phyloP scores from a whole-genome alignment of 2,113 vertebrate genomes.

The Cichladusa arquata region DNA sequence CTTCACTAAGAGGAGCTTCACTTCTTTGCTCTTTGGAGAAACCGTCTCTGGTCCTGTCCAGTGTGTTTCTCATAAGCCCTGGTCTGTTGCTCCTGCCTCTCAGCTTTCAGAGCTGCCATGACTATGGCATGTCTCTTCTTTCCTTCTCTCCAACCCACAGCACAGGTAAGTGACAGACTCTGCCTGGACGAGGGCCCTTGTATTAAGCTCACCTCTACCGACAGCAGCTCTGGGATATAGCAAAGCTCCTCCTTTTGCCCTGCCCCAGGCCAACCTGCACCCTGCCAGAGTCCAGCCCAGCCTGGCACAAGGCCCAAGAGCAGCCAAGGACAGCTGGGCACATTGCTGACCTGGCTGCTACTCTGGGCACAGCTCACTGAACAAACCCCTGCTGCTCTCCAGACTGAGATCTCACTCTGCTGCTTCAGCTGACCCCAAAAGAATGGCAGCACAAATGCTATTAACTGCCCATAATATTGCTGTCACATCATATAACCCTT shows the following conservation, averaged over 20 bases:
- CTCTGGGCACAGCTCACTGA: not conserved
- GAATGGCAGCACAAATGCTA: not conserved
- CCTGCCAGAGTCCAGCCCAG: constrained; percentile 1
- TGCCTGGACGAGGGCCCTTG: fast-evolving
- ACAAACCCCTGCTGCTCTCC: not conserved
- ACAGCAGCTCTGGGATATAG: not conserved
- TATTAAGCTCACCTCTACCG: fast-evolving
- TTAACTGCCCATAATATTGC: not conserved
- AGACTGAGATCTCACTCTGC: not conserved
- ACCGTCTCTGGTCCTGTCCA: not conserved
- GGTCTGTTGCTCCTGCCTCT: not conserved
- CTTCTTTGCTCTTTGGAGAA: not conserved
- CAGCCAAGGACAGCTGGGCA: not conserved
- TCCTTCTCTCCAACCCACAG: not conserved
- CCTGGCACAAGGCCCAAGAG: not conserved
- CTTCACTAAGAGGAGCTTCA: not conserved
- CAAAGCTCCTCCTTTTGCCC: constrained; percentile 39
- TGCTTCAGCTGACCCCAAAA: not conserved
- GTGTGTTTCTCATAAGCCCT: not conserved
- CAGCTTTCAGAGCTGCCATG: not conserved
- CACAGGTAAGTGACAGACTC: not conserved
- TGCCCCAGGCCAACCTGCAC: not conserved
- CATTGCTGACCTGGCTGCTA: not conserved
- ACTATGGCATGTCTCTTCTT: not conserved
- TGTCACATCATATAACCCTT: not conserved